phyloP scores from a whole-genome alignment of 2,113 vertebrate genomes.

The Clinocottus analis region DNA sequence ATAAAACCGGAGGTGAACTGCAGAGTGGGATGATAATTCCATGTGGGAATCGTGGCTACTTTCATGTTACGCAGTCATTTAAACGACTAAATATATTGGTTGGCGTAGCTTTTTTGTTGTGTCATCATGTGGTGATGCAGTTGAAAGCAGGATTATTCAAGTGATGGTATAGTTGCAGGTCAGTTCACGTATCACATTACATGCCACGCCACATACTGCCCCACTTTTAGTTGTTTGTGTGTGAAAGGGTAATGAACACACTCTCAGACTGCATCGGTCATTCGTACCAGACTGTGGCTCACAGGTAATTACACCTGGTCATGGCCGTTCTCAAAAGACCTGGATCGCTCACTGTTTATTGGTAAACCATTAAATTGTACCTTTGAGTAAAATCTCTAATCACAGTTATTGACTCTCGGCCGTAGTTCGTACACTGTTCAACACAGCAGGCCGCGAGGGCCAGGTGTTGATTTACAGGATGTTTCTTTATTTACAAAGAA shows the following conservation, averaged over 20 bases:
- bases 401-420: conserved; percentile 37
- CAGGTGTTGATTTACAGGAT: conserved; percentile 28
- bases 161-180: background rate
- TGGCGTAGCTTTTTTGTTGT: too few relatives aligned
- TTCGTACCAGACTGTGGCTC: background rate
- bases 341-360: conserved; percentile 3
- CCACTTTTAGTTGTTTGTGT: conserved; percentile 4
- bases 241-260: background rate
- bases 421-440: conserved; percentile 16
- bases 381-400: conserved; percentile 45
- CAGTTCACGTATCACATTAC: background rate
- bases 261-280: background rate
- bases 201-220: background rate
- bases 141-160: background rate
- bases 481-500: conserved; percentile 4
- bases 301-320: conserved; percentile 12
- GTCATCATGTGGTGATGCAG: background rate
- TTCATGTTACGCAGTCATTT: background rate
- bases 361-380: conserved; percentile 39
- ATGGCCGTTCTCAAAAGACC: background rate
- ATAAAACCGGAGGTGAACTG: background rate
- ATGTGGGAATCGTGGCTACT: background rate
- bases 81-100: background rate
- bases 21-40: background rate
- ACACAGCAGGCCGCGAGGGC: background rate